phyloP scores from a whole-genome alignment of 2,113 vertebrate species.

The Malurus melanocephalus region DNA sequence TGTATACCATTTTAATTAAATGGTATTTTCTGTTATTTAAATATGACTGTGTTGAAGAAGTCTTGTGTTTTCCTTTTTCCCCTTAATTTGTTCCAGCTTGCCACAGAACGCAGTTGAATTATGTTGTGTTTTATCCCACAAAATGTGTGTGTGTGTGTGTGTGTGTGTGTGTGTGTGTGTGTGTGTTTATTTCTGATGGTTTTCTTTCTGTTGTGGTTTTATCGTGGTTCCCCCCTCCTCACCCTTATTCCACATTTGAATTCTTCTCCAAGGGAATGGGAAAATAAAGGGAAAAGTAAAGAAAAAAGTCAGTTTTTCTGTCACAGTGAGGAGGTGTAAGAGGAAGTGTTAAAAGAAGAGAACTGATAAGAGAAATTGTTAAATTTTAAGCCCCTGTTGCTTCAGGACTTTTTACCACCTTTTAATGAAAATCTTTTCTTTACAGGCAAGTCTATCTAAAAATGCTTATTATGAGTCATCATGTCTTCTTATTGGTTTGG shows the following conservation, averaged over 20 bases:
- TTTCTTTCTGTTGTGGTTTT: not conserved
- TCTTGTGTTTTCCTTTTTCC: not conserved
- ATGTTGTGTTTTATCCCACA: not conserved
- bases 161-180: not conserved
- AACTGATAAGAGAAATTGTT: not conserved
- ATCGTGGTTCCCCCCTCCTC: not conserved
- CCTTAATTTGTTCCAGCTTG: not conserved
- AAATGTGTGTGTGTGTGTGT: rapidly evolving
- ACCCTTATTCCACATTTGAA: not conserved
- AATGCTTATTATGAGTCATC: not conserved
- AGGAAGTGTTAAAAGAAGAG: not conserved
- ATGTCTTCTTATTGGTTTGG: not conserved
- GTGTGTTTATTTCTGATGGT: not conserved
- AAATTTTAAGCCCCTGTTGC: not conserved
- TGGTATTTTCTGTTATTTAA: not conserved
- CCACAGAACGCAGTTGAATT: not conserved
- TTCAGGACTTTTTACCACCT: not conserved
- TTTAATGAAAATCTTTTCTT: not conserved
- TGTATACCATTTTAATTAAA: not conserved
- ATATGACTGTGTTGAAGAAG: not conserved
- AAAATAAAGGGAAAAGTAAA: not conserved
- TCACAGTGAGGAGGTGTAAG: not conserved
- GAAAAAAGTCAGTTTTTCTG: not conserved
- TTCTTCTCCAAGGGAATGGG: not conserved
- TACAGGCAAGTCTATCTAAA: not conserved